These are phyloP conservation scores for Spea bombifrons DNA, from an alignment of 2,113 vertebrate genomes.

Conservation along the genomic window DNA sequence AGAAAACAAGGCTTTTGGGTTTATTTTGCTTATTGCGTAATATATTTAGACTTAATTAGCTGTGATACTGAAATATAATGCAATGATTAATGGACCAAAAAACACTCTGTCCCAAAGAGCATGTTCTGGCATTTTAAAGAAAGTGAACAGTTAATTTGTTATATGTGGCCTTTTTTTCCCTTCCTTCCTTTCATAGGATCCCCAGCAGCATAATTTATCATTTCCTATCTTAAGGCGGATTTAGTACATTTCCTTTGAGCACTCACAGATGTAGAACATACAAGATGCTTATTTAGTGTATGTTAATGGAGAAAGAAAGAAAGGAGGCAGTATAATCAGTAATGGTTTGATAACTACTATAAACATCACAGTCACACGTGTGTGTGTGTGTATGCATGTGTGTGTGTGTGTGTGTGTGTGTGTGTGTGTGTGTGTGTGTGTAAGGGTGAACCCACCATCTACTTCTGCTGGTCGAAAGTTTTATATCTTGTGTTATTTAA, in stretches of 20 bases:
- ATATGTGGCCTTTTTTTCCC: conserved; percentile 11
- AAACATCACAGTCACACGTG: too few species aligned
- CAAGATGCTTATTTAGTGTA: conserved; percentile 3
- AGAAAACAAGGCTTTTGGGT: too few species aligned
- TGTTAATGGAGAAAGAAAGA: conserved; percentile 27
- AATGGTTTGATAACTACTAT: background rate
- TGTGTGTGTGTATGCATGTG: too few species aligned
- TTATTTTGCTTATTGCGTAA: too few species aligned
- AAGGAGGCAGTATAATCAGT: conserved; percentile 14
- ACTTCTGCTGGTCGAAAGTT: background rate
- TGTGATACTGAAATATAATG: too few species aligned
- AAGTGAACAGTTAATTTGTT: background rate
- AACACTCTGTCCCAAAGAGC: background rate
- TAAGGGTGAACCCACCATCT: too few species aligned
- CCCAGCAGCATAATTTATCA: conserved; percentile 15
- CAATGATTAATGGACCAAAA: too few species aligned
- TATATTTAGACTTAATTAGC: too few species aligned
- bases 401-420: too few species aligned
- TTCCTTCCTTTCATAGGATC: conserved; percentile 24
- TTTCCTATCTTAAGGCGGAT: conserved; percentile 27
- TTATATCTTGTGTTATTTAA: background rate
- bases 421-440: too few species aligned
- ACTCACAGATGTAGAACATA: background rate
- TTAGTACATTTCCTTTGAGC: conserved; percentile 27
- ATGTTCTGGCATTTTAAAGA: background rate